Percentiles rank a stretch among this genome's conserved stretches.
These are phyloP conservation scores for Orius insidiosus DNA, from an alignment of 1,140 invertebrate species.

Conservation along the genomic window DNA sequence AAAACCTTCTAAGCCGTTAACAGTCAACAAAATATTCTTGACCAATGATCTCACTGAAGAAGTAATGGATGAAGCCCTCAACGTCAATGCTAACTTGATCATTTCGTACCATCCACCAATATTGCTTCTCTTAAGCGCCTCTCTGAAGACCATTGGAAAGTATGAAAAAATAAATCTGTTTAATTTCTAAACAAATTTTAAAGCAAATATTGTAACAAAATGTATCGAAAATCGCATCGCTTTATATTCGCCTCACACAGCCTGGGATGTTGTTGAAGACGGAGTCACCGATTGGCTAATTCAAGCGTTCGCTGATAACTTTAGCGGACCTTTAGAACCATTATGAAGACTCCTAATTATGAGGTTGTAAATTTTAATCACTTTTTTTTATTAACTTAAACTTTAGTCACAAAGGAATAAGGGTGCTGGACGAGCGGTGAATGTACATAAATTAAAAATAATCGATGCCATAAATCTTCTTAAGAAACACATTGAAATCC, in stretches of 20 bases:
- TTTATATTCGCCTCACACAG: slow-evolving; percentile 85
- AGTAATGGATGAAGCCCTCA: slow-evolving; percentile 70
- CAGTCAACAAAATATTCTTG: slow-evolving; percentile 52
- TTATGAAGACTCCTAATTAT: slow-evolving; percentile 1
- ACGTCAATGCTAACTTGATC: slow-evolving; percentile 54
- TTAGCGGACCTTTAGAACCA: slow-evolving; percentile 7
- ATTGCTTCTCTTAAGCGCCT: slow-evolving; percentile 63
- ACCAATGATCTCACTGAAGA: slow-evolving; percentile 88
- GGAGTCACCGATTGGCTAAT: slow-evolving; percentile 91
- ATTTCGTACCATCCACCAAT: slow-evolving; percentile 93
- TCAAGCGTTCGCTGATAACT: slow-evolving; percentile 35
- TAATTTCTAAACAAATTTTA: slow-evolving; percentile 23
- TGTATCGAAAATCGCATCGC: slow-evolving; percentile 76
- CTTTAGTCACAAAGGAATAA: no score
- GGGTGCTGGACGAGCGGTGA: no score
- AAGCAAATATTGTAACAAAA: slow-evolving; percentile 59
- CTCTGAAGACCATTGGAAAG: slow-evolving; percentile 51
- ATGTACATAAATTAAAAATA: no score
- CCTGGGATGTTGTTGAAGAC: slow-evolving; percentile 61
- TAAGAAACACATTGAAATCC: no score
- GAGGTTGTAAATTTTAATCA: not conserved
- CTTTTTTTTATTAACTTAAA: no score
- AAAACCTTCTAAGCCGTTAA: slow-evolving; percentile 23
- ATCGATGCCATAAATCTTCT: no score
- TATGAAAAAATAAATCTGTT: slow-evolving; percentile 24